These are phyloP conservation scores for Triplophysa siluroides DNA, from an alignment of 2,113 vertebrate species.

Conservation along the genomic window DNA sequence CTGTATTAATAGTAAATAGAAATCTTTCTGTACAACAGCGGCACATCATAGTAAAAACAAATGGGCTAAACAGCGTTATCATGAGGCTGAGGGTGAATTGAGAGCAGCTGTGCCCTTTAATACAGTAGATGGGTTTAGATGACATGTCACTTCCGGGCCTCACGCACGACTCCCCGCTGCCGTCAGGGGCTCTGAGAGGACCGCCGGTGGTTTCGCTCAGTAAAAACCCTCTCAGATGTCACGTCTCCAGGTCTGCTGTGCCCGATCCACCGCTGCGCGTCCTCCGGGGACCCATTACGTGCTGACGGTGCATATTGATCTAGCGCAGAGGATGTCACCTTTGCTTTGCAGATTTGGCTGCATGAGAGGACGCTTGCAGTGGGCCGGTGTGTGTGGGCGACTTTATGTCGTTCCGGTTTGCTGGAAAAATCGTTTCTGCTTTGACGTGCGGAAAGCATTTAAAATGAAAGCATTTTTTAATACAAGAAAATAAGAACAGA, in stretches of 20 bases:
- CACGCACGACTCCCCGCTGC: neutral
- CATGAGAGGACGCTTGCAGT: neutral
- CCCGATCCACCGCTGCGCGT: neutral
- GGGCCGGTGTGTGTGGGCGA: neutral
- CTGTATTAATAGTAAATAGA: too few species aligned
- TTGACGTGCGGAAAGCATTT: neutral
- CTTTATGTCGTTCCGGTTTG: neutral
- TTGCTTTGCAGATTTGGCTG: constrained; percentile 20
- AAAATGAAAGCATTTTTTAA: neutral
- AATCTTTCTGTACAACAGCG: too few species aligned
- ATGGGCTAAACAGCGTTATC: neutral
- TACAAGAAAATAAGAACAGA: too few species aligned
- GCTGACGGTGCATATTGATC: constrained; percentile 42
- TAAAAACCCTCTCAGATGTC: constrained; percentile 40
- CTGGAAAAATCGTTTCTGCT: neutral
- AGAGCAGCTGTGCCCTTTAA: constrained; percentile 25
- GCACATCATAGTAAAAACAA: too few species aligned
- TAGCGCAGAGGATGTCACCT: constrained; percentile 25
- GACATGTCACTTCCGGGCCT: constrained; percentile 17
- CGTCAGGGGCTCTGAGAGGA: constrained; percentile 6
- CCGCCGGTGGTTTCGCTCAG: constrained; percentile 18
- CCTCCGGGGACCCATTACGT: constrained; percentile 15
- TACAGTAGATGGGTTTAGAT: constrained; percentile 20
- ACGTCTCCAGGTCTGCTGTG: constrained; percentile 5
- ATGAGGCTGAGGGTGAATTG: constrained; percentile 1